These are phyloP conservation scores for Pelmatolapia mariae DNA, from an alignment of 2,113 vertebrate species.

Conservation along the genomic window DNA sequence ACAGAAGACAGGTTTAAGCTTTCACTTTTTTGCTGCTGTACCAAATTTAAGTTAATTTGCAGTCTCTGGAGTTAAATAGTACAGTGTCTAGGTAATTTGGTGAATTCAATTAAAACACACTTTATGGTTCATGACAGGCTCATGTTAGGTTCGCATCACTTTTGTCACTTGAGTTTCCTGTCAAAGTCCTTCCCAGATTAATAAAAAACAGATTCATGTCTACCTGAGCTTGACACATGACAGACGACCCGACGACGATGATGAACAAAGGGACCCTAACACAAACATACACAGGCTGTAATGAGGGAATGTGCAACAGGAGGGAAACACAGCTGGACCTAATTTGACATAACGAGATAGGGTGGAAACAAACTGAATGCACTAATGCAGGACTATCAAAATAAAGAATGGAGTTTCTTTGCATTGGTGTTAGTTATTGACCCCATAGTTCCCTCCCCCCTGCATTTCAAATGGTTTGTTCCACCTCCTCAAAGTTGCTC, in stretches of 20 bases:
- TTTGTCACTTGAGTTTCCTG: neutral
- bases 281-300: neutral
- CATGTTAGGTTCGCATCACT: neutral
- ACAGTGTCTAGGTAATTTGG: neutral
- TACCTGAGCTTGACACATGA: neutral
- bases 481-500: neutral
- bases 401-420: neutral
- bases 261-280: neutral
- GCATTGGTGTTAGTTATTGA: neutral
- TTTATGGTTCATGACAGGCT: neutral
- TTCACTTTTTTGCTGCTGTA: neutral
- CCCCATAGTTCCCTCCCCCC: neutral
- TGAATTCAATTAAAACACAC: neutral
- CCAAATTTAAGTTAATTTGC: neutral
- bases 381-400: neutral
- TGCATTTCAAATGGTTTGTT: neutral
- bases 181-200: neutral
- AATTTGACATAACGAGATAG: neutral
- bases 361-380: neutral
- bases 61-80: neutral
- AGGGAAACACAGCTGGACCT: neutral
- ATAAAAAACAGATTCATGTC: neutral
- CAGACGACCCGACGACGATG: rapidly evolving
- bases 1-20: neutral
- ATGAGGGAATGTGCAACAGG: neutral